Evolutionary conservation across 2,113 vertebrate species (phyloP).

Genomic region (Peromyscus californicus): DNA sequence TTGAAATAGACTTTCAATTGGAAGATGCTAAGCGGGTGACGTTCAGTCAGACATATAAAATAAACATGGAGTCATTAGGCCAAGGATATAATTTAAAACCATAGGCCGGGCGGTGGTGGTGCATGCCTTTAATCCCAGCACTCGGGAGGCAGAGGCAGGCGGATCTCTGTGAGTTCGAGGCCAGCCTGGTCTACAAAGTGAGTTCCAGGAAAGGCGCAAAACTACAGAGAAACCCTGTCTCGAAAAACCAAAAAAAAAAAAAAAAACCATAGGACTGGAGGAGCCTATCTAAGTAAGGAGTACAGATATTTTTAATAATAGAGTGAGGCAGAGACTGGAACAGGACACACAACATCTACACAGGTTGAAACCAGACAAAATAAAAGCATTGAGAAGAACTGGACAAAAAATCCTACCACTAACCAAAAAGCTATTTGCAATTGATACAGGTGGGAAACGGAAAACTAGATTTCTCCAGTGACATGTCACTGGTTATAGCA

Average conservation of each 20-base stretch:
- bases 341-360: background rate
- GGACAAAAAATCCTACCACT: background rate
- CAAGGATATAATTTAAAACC: background rate
- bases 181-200: too few relatives aligned
- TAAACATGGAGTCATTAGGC: background rate
- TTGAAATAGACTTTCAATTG: background rate
- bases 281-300: background rate
- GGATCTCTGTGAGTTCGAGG: too few relatives aligned
- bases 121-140: too few relatives aligned
- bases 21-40: background rate
- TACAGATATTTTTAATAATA: background rate
- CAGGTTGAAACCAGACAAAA: background rate
- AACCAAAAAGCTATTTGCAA: background rate
- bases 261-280: conserved; percentile 14
- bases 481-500: background rate
- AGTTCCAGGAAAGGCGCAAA: too few relatives aligned
- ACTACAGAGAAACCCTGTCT: too few relatives aligned
- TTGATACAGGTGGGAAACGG: background rate
- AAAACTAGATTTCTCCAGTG: background rate
- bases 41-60: background rate
- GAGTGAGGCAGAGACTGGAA: background rate
- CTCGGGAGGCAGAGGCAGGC: too few relatives aligned
- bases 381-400: background rate
- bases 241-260: too few relatives aligned
- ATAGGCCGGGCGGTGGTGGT: too few relatives aligned